Evolutionary conservation across 2,888 invertebrate species (phyloP), one percentile per base, ranked within the genome.

Genomic region (Nephrocerus scutellatus): DNA sequence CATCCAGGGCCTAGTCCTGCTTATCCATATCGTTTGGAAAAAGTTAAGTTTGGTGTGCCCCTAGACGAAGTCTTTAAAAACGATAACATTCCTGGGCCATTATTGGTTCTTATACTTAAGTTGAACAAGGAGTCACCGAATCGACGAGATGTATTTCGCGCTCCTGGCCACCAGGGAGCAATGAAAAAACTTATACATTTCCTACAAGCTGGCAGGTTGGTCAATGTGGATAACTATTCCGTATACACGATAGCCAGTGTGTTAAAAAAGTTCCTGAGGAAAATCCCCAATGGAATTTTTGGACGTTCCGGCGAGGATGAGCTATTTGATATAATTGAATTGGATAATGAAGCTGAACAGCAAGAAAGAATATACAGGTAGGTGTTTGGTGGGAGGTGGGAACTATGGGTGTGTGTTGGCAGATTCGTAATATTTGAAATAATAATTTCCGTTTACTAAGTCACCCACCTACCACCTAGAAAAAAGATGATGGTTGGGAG

Each of bases 181-280:
- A 90, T 90, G 88, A 91, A 91, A 67, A 90, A 90, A 65, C 74
- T 91, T 24, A 87, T 88, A 55, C 90, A 90, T 62, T 91, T 91
- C 66, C 74, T 91, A 50, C 89, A 90, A 70, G 83, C 86, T 43
- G 91, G 91, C 25, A 77, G 90, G 36, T 73, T 91, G 51, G 88
- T 91, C 41, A 91, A 91, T 70, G 88, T 91, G 60, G 90, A 90
- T 65, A 91, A 92, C 68, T 93, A 90, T 69, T 91, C 90, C 47
- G 92, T 96, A 46, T 95, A 96, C 70, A 97, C 97, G 18, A 92
- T 97, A 59, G 96, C 97, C 41, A 95, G 95, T 70, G 96, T 97
- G 44, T 75, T 97, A 47, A 97, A 97, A 74, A 96, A 95, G 72
- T 97, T 97, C 72, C 77, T 97, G 39, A 74, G 96, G 49, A 95